A percentile compares a stretch with the other conserved stretches of the same genome.
Conservation (phyloP, 2,113 vertebrate genomes). For the Tetrax tetrax region DNA sequence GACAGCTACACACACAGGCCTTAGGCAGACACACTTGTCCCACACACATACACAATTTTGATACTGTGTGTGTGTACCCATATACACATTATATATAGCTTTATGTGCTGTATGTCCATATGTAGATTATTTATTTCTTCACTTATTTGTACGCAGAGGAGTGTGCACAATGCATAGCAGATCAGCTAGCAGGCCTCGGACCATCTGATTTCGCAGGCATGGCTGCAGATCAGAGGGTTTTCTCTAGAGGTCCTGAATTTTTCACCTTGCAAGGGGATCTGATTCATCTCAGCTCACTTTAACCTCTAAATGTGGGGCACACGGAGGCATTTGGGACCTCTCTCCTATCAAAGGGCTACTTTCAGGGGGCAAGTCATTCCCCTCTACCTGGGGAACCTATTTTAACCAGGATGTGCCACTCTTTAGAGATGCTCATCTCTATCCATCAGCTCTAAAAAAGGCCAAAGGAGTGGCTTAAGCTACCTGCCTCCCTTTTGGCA, state of each 20-base stretch:
- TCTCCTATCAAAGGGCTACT: neutral
- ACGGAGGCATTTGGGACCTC: neutral
- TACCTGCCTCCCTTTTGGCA: neutral
- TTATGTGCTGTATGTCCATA: neutral
- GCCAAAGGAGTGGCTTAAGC: neutral
- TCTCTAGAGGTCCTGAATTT: neutral
- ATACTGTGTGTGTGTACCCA: neutral
- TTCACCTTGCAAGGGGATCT: neutral
- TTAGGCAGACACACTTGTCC: neutral
- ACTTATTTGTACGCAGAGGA: neutral
- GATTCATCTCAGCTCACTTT: neutral
- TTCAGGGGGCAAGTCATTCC: neutral
- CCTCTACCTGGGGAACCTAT: neutral
- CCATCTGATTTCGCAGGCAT: neutral
- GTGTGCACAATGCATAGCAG: rapidly evolving
- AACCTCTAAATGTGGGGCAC: neutral
- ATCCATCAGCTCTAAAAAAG: neutral
- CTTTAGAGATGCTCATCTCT: neutral
- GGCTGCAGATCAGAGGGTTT: neutral
- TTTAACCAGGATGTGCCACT: neutral
- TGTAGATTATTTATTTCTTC: neutral
- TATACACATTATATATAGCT: neutral
- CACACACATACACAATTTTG: neutral
- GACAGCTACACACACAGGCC: neutral
- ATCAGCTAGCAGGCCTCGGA: neutral